phyloP scores from a whole-genome alignment of 2,888 invertebrate species.

The Archips crataeganus region DNA sequence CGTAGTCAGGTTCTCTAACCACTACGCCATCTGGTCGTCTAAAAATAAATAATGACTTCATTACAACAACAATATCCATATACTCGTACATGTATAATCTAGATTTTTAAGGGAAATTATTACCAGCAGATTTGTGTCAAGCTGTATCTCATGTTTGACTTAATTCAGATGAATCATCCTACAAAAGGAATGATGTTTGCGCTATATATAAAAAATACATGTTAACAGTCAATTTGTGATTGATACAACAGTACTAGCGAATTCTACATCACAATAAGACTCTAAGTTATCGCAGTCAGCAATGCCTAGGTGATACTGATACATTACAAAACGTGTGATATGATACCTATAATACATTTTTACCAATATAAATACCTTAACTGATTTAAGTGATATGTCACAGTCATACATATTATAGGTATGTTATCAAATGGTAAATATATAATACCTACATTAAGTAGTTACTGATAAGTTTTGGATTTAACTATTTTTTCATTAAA shows the following conservation, averaged over 20 bases:
- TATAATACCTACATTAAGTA: slow-evolving; percentile 15
- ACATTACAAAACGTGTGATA: background rate
- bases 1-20: too few species aligned
- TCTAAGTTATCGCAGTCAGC: background rate
- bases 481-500: background rate
- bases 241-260: background rate
- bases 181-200: background rate
- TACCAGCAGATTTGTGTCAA: too few species aligned
- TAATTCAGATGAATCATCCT: background rate
- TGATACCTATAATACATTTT: background rate
- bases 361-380: background rate
- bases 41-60: too few species aligned
- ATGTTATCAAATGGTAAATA: slow-evolving; percentile 4
- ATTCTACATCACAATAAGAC: background rate
- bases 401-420: background rate
- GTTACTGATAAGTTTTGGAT: slow-evolving; percentile 17
- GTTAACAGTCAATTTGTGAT: background rate
- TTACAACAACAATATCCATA: too few species aligned
- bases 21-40: too few species aligned
- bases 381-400: slow-evolving; percentile 35
- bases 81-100: too few species aligned
- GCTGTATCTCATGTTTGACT: background rate
- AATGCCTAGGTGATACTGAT: background rate
- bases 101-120: too few species aligned
- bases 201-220: too few species aligned